Evolutionary conservation across 1,140 invertebrate species (phyloP).

Genomic region (Micrasema longulum): DNA sequence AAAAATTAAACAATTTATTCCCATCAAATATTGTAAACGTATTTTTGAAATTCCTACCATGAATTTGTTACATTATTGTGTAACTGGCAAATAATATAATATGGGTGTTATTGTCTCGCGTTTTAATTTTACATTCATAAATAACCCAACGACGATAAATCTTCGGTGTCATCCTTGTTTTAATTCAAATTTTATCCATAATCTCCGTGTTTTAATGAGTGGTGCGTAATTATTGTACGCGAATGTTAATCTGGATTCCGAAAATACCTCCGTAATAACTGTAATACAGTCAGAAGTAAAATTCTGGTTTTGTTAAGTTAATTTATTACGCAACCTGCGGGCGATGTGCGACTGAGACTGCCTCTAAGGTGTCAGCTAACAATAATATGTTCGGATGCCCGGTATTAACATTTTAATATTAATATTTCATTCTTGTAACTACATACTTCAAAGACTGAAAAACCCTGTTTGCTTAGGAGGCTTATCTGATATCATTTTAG

Average conservation of each 20-base stretch:
- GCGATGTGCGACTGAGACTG: not conserved
- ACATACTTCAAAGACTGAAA: not conserved
- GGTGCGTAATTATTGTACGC: constrained; percentile 32
- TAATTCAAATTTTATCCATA: constrained; percentile 27
- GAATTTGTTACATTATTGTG: no score
- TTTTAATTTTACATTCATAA: no score
- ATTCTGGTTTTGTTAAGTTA: constrained; percentile 30
- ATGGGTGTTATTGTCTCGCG: no score
- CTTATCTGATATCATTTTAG: constrained; percentile 26
- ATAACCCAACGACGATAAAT: constrained; percentile 8
- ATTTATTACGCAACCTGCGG: constrained; percentile 15
- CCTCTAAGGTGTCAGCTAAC: constrained; percentile 22
- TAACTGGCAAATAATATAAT: no score
- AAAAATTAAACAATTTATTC: no score
- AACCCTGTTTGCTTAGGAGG: constrained; percentile 16
- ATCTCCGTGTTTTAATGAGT: constrained; percentile 17
- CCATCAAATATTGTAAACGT: no score
- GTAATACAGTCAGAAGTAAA: constrained; percentile 12
- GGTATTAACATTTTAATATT: constrained; percentile 33
- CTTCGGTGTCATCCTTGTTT: constrained; percentile 21
- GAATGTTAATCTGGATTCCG: constrained; percentile 24
- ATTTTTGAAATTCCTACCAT: no score
- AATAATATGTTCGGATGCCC: constrained; percentile 15
- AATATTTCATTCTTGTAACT: constrained; percentile 25
- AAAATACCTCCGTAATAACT: constrained; percentile 20